Conservation (phyloP, 2,888 invertebrate genomes). For the Plutella xylostella region DNA sequence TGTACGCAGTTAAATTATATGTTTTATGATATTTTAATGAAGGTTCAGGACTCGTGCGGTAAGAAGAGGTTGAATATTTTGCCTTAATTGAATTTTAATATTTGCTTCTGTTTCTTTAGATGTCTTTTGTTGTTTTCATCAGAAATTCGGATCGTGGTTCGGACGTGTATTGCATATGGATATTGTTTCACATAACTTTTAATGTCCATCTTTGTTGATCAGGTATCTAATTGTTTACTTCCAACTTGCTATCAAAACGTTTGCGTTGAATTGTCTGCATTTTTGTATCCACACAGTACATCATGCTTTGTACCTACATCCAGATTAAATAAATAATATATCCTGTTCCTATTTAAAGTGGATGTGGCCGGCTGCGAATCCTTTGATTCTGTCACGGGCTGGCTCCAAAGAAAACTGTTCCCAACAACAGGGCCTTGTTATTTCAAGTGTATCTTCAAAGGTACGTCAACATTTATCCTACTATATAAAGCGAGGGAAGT, state of each 20-base stretch:
- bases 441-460: slow-evolving; percentile 50
- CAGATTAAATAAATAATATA: too few relatives aligned
- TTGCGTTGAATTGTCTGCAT: too few relatives aligned
- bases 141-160: too few relatives aligned
- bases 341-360: too few relatives aligned
- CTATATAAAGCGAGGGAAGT: background rate
- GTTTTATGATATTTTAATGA: slow-evolving; percentile 34
- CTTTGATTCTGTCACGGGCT: slow-evolving; percentile 51
- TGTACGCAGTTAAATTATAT: slow-evolving; percentile 28
- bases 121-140: background rate
- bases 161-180: too few relatives aligned
- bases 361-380: slow-evolving; percentile 30
- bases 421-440: slow-evolving; percentile 54
- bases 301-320: too few relatives aligned
- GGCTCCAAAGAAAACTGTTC: slow-evolving; percentile 45
- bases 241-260: too few relatives aligned
- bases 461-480: slow-evolving; percentile 35
- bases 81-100: slow-evolving; percentile 38
- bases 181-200: too few relatives aligned
- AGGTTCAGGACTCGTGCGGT: slow-evolving; percentile 21
- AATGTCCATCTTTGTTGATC: too few relatives aligned
- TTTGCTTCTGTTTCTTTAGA: slow-evolving; percentile 19
- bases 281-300: too few relatives aligned
- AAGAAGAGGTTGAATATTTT: slow-evolving; percentile 26
- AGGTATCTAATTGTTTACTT: too few relatives aligned